Evolutionary conservation across 2,888 invertebrate genomes (phyloP), one percentile per base, ranked within the genome.

Genomic region (Euplexia lucipara): DNA sequence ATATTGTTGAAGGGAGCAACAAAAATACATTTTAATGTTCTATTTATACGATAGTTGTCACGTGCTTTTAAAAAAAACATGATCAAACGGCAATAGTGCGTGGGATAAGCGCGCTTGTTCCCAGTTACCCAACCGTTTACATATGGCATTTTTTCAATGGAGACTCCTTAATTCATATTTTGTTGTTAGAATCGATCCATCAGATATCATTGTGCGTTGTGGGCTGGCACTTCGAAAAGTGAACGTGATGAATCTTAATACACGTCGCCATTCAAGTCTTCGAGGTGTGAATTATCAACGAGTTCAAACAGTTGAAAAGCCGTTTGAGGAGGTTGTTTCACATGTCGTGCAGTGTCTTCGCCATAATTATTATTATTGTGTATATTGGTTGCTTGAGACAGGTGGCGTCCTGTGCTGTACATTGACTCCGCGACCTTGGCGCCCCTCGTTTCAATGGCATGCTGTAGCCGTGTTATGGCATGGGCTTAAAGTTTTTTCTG

Each of bases 401-500:
- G 93, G 92, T 94, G 92, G 90, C 89, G 88, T 92, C 91, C 89
- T 88, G 86, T 87, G 81, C 86, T 92, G 93, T 93, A 86, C 93
- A 82, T 94, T 94, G 94, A 93, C 94, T 89, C 86, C 73, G 65
- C 89, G 93, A 86, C 95, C 95, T 95, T 95, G 93, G 83, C 85
- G 85, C 85, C 88, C 86, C 87, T 83, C 87, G 88, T 86, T 88
- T 91, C 91, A 91, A 91, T 91, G 91, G 91, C 90, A 90, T 88
- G 90, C 87, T 85, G 86, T 81, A 86, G 82, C 82, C 84, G 83
- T 88, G 86, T 87, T 88, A 88, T 88, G 87, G 86, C 83, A 85
- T 88, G 86, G 82, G 83, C 85, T 86, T 88, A 76, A 84, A 83
- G 86, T 90, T 92, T 90, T 90, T 88, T 41, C 82, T 85, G 81